Conservation (phyloP, 2,888 invertebrate genomes). For the Lysandra coridon region DNA sequence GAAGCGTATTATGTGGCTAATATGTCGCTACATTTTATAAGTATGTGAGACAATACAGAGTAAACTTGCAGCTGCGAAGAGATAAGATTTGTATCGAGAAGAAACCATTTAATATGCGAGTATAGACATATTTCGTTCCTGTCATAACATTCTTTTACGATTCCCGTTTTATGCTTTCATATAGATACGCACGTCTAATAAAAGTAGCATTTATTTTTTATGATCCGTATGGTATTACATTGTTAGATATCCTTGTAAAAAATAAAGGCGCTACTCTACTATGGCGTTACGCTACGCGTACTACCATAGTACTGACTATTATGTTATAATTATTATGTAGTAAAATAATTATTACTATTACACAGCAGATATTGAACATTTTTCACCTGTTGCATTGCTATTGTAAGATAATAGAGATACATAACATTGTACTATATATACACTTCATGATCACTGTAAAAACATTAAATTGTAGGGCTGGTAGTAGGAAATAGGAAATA, state of each 20-base stretch:
- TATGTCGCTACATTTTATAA: background rate
- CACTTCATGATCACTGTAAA: no score
- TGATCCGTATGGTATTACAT: conserved; percentile 28
- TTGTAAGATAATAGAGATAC: no score
- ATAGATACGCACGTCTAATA: conserved; percentile 30
- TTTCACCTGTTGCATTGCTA: no score
- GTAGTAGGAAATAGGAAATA: no score
- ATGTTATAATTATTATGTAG: no score
- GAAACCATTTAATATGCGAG: conserved; percentile 19
- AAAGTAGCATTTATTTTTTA: conserved; percentile 30
- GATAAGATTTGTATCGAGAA: conserved; percentile 10
- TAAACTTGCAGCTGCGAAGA: background rate
- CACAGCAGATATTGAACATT: no score
- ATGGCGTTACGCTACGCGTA: background rate
- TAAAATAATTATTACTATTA: background rate
- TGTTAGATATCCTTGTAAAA: conserved; percentile 26
- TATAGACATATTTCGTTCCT: conserved; percentile 17
- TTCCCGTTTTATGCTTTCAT: conserved; percentile 29
- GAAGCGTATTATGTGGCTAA: background rate
- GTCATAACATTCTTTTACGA: conserved; percentile 30
- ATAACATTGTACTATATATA: no score
- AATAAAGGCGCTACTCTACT: background rate
- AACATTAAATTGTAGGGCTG: no score
- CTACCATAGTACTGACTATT: background rate
- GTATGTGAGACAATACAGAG: background rate